A percentile compares a stretch with the other conserved stretches of the same genome.
phyloP scores from a whole-genome alignment of 1,140 invertebrate genomes.

The Drosophila tropicalis region DNA sequence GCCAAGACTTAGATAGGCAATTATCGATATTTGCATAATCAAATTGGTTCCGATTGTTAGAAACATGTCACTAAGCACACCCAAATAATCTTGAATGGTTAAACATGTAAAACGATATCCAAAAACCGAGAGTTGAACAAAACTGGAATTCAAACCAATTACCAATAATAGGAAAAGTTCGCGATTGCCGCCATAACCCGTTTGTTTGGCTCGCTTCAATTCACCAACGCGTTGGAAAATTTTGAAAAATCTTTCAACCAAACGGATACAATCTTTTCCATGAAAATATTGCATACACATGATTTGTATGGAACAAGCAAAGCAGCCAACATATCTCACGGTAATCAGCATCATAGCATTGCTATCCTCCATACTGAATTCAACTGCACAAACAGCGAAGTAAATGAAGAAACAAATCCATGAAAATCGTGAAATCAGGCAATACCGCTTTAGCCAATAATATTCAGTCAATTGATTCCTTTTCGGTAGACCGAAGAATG shows the following conservation, averaged over 20 bases:
- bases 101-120: background rate
- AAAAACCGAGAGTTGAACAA: background rate
- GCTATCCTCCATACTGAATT: background rate
- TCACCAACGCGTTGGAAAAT: constrained; percentile 25
- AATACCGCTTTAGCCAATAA: constrained; percentile 27
- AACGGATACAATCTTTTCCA: background rate
- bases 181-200: constrained; percentile 24
- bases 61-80: background rate
- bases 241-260: constrained; percentile 36
- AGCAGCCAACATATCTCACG: background rate
- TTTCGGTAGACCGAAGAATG: background rate
- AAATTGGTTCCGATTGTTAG: constrained; percentile 3
- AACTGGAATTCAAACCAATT: background rate
- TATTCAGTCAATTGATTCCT: background rate
- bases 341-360: background rate
- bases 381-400: background rate
- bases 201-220: background rate
- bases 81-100: background rate
- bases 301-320: background rate
- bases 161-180: constrained; percentile 41
- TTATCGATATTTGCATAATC: constrained; percentile 23
- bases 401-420: background rate
- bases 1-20: constrained; percentile 48
- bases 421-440: background rate
- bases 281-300: constrained; percentile 27